These are phyloP conservation scores for Yasuhikotakia modesta DNA, from an alignment of 2,797 vertebrate genomes.

Conservation along the genomic window DNA sequence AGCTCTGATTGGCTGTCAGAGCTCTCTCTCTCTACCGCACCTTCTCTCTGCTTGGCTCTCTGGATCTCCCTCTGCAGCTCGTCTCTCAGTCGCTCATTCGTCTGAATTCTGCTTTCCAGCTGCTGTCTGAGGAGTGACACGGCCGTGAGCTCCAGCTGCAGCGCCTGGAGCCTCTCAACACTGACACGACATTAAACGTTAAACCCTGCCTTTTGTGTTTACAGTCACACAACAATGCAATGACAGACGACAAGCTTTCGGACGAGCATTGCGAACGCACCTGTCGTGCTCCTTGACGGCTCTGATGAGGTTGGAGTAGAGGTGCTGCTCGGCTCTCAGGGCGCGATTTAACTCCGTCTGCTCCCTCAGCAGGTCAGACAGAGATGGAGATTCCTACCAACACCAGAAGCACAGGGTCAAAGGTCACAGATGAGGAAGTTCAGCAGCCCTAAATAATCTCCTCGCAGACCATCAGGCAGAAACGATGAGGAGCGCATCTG, in stretches of 20 bases:
- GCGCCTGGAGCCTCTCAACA: constrained; percentile 71
- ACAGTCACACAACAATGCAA: neutral
- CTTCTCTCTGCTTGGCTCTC: constrained; percentile 80
- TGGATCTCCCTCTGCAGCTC: constrained; percentile 84
- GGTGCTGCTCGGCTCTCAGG: constrained; percentile 86
- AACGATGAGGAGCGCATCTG: neutral
- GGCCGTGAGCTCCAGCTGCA: constrained; percentile 85
- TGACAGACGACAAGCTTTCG: neutral
- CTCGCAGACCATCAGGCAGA: neutral
- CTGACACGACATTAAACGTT: constrained; percentile 57
- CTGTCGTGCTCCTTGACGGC: constrained; percentile 88
- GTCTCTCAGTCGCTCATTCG: constrained; percentile 83
- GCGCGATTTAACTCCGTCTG: constrained; percentile 82
- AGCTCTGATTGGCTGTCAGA: constrained; percentile 48
- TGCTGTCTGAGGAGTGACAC: constrained; percentile 85
- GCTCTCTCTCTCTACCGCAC: constrained; percentile 72
- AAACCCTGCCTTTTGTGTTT: neutral
- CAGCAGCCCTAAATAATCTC: neutral
- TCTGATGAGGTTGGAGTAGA: constrained; percentile 85
- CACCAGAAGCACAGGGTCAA: neutral
- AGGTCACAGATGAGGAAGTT: neutral
- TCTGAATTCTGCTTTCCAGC: constrained; percentile 83
- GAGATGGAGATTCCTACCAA: constrained; percentile 66
- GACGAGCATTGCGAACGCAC: constrained; percentile 66
- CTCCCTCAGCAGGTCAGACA: constrained; percentile 74